Percentiles rank a stretch among this genome's conserved stretches.
Evolutionary conservation across 2,797 vertebrate genomes (phyloP).

Genomic region (Heliangelus exortis): DNA sequence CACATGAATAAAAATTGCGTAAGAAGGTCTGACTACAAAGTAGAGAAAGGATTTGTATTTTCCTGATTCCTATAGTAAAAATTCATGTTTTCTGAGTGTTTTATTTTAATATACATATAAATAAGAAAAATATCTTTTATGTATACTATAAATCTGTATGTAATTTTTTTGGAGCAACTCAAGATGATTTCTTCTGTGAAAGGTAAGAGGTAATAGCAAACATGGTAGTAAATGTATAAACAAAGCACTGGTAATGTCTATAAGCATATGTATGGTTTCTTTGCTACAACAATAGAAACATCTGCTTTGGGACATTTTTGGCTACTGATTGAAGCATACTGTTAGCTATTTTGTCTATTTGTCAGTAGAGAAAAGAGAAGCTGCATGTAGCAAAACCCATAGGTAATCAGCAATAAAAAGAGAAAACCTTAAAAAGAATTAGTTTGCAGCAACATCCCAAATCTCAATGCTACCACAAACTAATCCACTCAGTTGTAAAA

Average conservation of each 20-base stretch:
- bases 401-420: constrained; percentile 47
- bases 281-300: constrained; percentile 33
- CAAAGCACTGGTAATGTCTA: not conserved
- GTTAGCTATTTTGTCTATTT: constrained; percentile 8
- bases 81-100: not conserved
- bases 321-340: not conserved
- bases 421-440: constrained; percentile 8
- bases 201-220: not conserved
- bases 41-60: not conserved
- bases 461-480: constrained; percentile 20
- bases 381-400: not conserved
- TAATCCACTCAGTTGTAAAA: constrained; percentile 33
- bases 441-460: constrained; percentile 13
- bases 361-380: constrained; percentile 24
- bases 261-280: not conserved
- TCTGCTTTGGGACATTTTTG: constrained; percentile 40
- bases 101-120: not conserved
- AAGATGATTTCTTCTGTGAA: not conserved
- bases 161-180: fast-evolving
- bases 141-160: not conserved
- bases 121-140: not conserved
- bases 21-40: not conserved
- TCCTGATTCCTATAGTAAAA: not conserved
- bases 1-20: not conserved
- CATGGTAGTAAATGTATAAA: not conserved